Base-by-base conservation (phyloP, 2,888 invertebrate species). In the Brachylomia viminalis region DNA sequence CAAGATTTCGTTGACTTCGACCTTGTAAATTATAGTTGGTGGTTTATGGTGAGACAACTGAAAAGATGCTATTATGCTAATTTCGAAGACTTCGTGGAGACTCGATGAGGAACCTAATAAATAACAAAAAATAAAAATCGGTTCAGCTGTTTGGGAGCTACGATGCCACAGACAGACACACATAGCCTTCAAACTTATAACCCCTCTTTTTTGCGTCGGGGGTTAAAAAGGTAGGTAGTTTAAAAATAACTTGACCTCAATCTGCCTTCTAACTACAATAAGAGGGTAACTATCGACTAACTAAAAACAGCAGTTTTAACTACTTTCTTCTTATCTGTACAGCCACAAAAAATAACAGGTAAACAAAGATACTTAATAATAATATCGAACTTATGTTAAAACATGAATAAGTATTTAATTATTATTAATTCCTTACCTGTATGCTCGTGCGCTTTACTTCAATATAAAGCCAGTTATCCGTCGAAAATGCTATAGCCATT, bases 381-480 rank as follows among this genome's bases (percentile, higher is more conserved):
- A n/a, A 64, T 58, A 17, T 58, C 5, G 52, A 65, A 23, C 47
- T 13, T 71, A 62, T 33, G 33, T n/a, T 56, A 11, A 0, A 38
- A 30, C 0, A 56, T 56, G 6, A 54, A 56, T 56, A 4, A 54
- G 73, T 62, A 42, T 17, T 27, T 58, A 33, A 69, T 62, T 70
- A 67, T 5, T 58, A 75, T 52, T 59, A 49, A 47, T 86, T 85
- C 66, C 72, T 97, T 97, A 98, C 99, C 98, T 98, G 98, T 93
- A 99, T 99, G 94, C 97, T 98, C 91, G 97, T 97, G 93, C 99
- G 97, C 95, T 98, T 98, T 89, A 99, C 99, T 97, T 99, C 98
- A 91, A 99, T 98, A 94, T 98, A 98, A 92, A 99, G 97, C 99
- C 99, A 99, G 97, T 99, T 99, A 97, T 99, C 99, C 93, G 99